Evolutionary conservation across 2,113 vertebrate species (phyloP), one percentile per base, ranked within the genome.

Genomic region (Ictalurus furcatus): DNA sequence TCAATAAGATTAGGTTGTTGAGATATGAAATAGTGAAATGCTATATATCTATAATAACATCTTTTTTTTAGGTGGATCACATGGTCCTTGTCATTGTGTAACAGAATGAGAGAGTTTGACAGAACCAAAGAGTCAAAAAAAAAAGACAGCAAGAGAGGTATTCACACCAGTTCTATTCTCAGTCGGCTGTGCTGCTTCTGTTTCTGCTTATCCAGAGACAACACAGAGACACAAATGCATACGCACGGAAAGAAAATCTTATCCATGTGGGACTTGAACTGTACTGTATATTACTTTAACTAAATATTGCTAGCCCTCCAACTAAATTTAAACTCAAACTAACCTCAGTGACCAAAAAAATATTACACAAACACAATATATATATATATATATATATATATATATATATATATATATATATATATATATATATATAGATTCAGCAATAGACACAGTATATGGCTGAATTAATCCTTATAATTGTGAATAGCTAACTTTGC

Each of bases 91-190:
- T 74, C 85, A 74, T 71, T 74, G 54, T 40, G 54, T 58, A 74
- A 86, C 54, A 59, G 59, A 71, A 81, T 86, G 83, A 83, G 6
- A 65, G 71, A 89, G 44, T 82, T 12, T 74, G 88, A 81, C 34
- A 81, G 58, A 67, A 83, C 16, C 69, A 34, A 89, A n/a, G 52
- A 82, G 86, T 85, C 37, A 74, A 87, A 91, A 5, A 91, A 5
- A 40, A 80, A 69, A 90, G 23, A 91, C 67, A 90, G 83, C 56
- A 34, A 73, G 69, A 78, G 58, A 78, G 40, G 69, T 82, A 44
- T 91, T 85, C 82, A 82, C 83, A 85, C 82, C 34, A 85, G 44
- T 76, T 85, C 82, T 91, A 59, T 89, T 91, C 30, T 88, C 37
- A 78, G 58, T 79, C 52, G 21, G 54, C 52, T 79, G 59, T 78